Conservation (phyloP, 1,140 invertebrate species). For the Solenopsis fugax region DNA sequence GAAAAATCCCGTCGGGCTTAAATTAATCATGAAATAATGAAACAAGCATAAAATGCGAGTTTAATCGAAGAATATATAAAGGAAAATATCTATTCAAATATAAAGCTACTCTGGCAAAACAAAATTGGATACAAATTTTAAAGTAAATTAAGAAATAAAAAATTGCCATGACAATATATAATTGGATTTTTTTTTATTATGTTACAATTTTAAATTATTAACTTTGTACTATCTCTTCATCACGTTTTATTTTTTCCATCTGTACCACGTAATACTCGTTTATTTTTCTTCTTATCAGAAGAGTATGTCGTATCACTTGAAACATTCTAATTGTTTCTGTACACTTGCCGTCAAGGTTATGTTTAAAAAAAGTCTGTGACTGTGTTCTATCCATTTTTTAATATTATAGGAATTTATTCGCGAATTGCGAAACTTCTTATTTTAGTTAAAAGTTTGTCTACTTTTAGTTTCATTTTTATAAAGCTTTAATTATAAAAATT, state of each 20-base stretch:
- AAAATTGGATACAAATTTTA: constrained; percentile 8
- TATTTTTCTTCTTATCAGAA: background rate
- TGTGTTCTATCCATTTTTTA: background rate
- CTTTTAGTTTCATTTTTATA: too few relatives aligned
- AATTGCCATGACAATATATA: background rate
- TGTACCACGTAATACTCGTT: background rate
- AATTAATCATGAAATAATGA: constrained; percentile 45
- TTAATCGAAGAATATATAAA: constrained; percentile 17
- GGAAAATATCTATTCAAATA: constrained; percentile 51
- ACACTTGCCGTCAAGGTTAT: background rate
- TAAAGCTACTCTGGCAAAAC: background rate
- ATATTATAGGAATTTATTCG: background rate
- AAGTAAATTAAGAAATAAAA: background rate
- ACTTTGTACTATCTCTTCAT: background rate
- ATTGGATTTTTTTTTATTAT: background rate
- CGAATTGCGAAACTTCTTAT: background rate
- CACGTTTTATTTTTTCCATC: background rate
- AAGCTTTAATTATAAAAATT: too few relatives aligned
- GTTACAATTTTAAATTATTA: background rate
- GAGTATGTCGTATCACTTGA: background rate
- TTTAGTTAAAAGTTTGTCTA: background rate
- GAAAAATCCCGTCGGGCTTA: constrained; percentile 17
- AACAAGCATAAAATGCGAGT: constrained; percentile 22
- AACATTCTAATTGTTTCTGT: background rate
- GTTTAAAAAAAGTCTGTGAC: background rate